Conservation (phyloP, 1,140 invertebrate genomes). For the Cydia amplana region DNA sequence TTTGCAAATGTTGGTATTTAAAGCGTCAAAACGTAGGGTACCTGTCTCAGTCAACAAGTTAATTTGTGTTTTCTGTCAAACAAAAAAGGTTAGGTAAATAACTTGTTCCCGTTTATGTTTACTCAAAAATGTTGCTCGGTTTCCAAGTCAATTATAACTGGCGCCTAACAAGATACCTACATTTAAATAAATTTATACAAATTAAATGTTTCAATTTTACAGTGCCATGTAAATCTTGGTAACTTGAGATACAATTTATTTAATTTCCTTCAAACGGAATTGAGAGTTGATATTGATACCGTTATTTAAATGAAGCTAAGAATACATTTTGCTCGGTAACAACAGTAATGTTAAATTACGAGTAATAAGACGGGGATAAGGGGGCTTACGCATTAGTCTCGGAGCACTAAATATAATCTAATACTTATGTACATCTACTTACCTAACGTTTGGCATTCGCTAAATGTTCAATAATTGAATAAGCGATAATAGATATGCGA, state of each 20-base stretch:
- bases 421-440: too few species aligned
- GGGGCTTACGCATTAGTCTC: too few species aligned
- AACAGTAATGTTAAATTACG: not conserved
- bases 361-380: not conserved
- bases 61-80: not conserved
- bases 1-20: not conserved
- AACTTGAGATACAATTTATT: conserved; percentile 24
- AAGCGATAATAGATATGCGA: too few species aligned
- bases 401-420: too few species aligned
- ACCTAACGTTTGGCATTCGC: too few species aligned
- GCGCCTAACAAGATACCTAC: conserved; percentile 2
- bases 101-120: not conserved
- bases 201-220: conserved; percentile 28
- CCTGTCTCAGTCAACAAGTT: too few species aligned
- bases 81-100: not conserved
- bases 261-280: conserved; percentile 25
- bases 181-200: conserved; percentile 12
- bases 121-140: conserved; percentile 16
- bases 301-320: not conserved
- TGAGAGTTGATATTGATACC: conserved; percentile 22
- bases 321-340: not conserved
- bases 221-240: conserved; percentile 11
- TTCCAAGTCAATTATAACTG: conserved; percentile 26
- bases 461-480: too few species aligned
- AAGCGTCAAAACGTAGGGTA: too few species aligned